Evolutionary conservation across 1,140 invertebrate genomes (phyloP), one percentile per base, ranked within the genome.

Genomic region (Sweltsa coloradensis): DNA sequence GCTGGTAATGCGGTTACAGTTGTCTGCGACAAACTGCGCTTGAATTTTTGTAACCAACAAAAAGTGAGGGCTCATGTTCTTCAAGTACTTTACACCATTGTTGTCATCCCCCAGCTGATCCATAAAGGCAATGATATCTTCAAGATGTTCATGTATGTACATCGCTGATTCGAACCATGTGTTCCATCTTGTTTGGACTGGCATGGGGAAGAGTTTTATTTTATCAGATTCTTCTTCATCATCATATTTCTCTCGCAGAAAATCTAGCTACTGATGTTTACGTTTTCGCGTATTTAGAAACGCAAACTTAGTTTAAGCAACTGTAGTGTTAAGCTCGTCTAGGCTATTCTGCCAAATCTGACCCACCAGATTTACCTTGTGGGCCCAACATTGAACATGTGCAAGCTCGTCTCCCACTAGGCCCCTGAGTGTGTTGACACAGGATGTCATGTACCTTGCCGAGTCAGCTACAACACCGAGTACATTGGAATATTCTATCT

Each of bases 361-460:
- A 37, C 4, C 36, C 5, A 37, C 36, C 18, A 37, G 36, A 37
- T 37, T 37, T 5, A 37, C 23, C 23, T 37, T 37, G 11, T 37
- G 36, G 5, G 36, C 36, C 36, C 4, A 37, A 22, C 36, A 37
- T 37, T 37, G 36, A 22, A 37, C 18, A 37, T 37, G 36, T 37
- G 23, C 7, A n/a, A 37, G 4, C 18, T 37, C 5, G 5, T 37
- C 36, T 11, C 36, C 36, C 3, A 37, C 18, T 19, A 37, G 36
- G 4, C 16, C 23, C 23, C 23, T 37, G 11, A 37, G 36, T 9
- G 36, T 22, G 3, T 7, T n/a, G 23, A 37, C 18, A 37, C 36
- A 37, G 18, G 4, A 19, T 7, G 16, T n/a, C 36, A 37, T 37
- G n/a, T 37, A 37, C 5, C 36, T 5, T 19, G 36, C 36, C 5